phyloP scores from a whole-genome alignment of 2,888 invertebrate genomes.

The Brachycybe producta region DNA sequence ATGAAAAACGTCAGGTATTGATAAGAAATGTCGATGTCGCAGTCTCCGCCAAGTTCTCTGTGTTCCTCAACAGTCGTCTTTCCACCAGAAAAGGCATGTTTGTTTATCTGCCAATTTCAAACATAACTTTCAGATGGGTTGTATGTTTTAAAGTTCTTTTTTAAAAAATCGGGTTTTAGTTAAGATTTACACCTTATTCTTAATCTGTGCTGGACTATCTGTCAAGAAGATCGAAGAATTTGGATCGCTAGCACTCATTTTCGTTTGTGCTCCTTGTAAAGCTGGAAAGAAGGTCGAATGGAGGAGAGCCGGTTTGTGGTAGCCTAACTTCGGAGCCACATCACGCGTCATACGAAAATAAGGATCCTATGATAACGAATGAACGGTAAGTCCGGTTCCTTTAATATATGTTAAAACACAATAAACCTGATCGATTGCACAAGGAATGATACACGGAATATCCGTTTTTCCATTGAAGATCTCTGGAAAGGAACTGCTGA shows the following conservation, averaged over 20 bases:
- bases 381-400: too few species aligned
- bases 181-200: slow-evolving; percentile 63
- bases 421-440: slow-evolving; percentile 97
- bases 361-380: slow-evolving; percentile 55
- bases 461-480: slow-evolving; percentile 69
- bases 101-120: slow-evolving; percentile 49
- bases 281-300: slow-evolving; percentile 87
- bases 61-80: slow-evolving; percentile 88
- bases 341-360: slow-evolving; percentile 98
- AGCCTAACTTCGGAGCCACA: slow-evolving; percentile 81
- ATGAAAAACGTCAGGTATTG: slow-evolving; percentile 90
- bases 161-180: slow-evolving; percentile 5
- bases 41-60: slow-evolving; percentile 76
- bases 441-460: slow-evolving; percentile 78
- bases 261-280: slow-evolving; percentile 88
- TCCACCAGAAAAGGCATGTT: slow-evolving; percentile 97
- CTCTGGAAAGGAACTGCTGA: slow-evolving; percentile 77
- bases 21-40: slow-evolving; percentile 87
- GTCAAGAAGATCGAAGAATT: slow-evolving; percentile 91
- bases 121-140: not conserved
- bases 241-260: slow-evolving; percentile 94
- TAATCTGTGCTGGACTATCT: slow-evolving; percentile 88
- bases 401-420: too few species aligned
- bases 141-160: not conserved
- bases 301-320: slow-evolving; percentile 72